These are phyloP conservation scores for Augiades crinisus DNA, from an alignment of 2,888 invertebrate genomes.

Conservation along the genomic window DNA sequence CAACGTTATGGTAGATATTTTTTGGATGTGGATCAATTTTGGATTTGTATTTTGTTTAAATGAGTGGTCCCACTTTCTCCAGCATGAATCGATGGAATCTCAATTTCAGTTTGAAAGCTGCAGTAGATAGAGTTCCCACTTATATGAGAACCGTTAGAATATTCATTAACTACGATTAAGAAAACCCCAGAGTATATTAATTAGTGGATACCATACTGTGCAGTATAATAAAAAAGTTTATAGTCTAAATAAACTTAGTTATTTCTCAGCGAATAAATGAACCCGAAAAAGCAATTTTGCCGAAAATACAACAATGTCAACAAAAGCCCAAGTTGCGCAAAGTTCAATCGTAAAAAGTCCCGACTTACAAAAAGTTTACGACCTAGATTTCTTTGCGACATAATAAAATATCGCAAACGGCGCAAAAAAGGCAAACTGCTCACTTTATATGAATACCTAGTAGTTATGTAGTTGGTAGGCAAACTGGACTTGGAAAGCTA, in stretches of 20 bases:
- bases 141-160: too few species aligned
- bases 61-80: too few species aligned
- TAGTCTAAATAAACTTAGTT: slow-evolving; percentile 12
- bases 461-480: neutral
- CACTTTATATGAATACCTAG: neutral
- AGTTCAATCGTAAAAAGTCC: slow-evolving; percentile 33
- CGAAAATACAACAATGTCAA: slow-evolving; percentile 23
- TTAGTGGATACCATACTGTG: too few species aligned
- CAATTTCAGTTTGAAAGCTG: too few species aligned
- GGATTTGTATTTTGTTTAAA: too few species aligned
- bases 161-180: too few species aligned
- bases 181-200: too few species aligned
- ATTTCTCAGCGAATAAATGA: slow-evolving; percentile 19
- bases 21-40: too few species aligned
- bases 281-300: slow-evolving; percentile 23
- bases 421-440: slow-evolving; percentile 9
- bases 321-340: slow-evolving; percentile 16
- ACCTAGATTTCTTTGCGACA: slow-evolving; percentile 33
- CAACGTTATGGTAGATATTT: too few species aligned
- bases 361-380: slow-evolving; percentile 36
- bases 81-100: too few species aligned
- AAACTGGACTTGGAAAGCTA: too few species aligned
- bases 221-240: neutral
- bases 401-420: slow-evolving; percentile 33
- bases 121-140: too few species aligned